phyloP scores from a whole-genome alignment of 37 sponge, comb jelly and placozoan genomes.

The Sycon ciliatum region DNA sequence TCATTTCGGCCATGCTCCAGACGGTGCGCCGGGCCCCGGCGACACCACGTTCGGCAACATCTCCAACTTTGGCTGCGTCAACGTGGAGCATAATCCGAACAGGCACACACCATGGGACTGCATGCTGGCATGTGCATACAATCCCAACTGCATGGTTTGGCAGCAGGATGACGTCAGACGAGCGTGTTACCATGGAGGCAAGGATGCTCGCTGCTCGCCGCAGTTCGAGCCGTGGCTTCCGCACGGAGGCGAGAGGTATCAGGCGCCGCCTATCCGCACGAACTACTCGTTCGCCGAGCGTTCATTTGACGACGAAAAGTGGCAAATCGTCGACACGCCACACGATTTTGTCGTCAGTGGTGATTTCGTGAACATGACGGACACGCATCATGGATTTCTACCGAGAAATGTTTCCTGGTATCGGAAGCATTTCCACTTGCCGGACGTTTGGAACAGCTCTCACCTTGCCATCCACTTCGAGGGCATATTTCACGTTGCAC shows the following conservation, averaged over 20 bases:
- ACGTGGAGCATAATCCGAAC: too few species aligned
- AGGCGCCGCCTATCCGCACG: slow-evolving; percentile 22
- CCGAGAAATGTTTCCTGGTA: slow-evolving; percentile 37
- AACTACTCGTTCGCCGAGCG: slow-evolving; percentile 13
- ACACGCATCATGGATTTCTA: slow-evolving; percentile 21
- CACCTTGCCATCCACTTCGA: slow-evolving; percentile 45
- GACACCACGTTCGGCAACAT: too few species aligned
- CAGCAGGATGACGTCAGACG: too few species aligned
- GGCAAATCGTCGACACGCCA: slow-evolving; percentile 45
- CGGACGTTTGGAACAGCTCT: slow-evolving; percentile 36
- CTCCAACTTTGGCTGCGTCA: too few species aligned
- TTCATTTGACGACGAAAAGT: slow-evolving; percentile 36
- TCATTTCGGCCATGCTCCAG: slow-evolving; percentile 15
- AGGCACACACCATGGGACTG: too few species aligned
- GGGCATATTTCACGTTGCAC: slow-evolving; percentile 30
- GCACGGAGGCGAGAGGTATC: too few species aligned
- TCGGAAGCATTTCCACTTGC: slow-evolving; percentile 48
- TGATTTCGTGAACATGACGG: neutral
- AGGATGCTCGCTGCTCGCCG: too few species aligned
- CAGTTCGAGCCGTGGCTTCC: too few species aligned
- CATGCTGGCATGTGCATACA: too few species aligned
- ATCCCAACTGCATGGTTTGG: too few species aligned
- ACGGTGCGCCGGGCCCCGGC: slow-evolving; percentile 1
- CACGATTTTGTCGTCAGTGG: slow-evolving; percentile 40
- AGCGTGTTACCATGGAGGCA: too few species aligned